Base-by-base conservation (phyloP, 2,888 invertebrate genomes). In the Uloborus plumipes region DNA sequence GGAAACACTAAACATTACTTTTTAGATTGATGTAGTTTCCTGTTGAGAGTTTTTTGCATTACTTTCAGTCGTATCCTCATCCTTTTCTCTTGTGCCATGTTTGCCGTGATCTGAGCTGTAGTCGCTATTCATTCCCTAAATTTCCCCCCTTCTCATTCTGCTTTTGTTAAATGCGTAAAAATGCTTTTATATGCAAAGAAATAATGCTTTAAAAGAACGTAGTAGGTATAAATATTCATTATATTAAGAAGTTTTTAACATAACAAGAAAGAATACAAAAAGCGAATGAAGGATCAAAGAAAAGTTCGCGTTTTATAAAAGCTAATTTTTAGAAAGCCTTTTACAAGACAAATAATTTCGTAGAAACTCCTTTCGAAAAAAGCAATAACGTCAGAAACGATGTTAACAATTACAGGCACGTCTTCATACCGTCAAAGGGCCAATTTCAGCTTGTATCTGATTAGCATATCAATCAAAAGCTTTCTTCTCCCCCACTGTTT, bases 361-460 rank as follows among this genome's bases (percentile, higher is more conserved):
- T 39, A 62, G 62, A 50, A 61, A 53, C 70, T 69, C 50, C 76
- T 69, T 69, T 39, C 13, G 66, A 67, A 76, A 75, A 69, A 76
- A 69, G 66, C 18, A 26, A 39, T 16, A 72, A 72, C 62, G 31
- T 47, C 26, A 62, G 62, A 76, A 61, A 67, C 53, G 62, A 69
- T 76, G 76, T 76, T 76, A 76, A 69, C 69, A 76, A 70, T 76
- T 76, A 76, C 69, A 76, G 49, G 51, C 76, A 76, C 69, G 76
- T 76, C 67, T 76, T 31, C 69, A 51, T 76, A 67, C 58, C 59
- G 39, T 75, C 66, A 75, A 75, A 75, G 75, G 55, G 76, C 61
- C 76, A 76, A 76, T 76, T 76, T 76, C 62, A 53, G 53, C 62
- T 76, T 53, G 51, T 53, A 62, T 20, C 76, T 76, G 76, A 76